Conservation (phyloP, 2,113 vertebrate species). For the Rhea pennata region DNA sequence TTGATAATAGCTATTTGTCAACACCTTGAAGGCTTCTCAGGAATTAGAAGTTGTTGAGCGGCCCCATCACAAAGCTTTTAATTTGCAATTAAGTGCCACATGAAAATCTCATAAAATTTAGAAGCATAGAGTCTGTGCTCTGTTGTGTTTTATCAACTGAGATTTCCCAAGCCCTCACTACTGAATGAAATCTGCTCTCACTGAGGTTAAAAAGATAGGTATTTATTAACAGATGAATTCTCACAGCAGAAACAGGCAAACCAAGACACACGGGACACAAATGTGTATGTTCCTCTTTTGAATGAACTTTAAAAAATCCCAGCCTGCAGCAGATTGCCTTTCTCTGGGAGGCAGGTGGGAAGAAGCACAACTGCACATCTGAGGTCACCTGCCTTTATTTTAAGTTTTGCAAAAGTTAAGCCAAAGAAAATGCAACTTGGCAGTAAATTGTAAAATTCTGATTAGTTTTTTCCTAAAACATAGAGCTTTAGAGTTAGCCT, state of each 20-base stretch:
- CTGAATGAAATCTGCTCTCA: background rate
- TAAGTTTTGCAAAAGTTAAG: background rate
- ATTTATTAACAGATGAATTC: background rate
- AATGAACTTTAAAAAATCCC: background rate
- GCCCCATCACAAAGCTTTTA: background rate
- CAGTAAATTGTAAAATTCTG: background rate
- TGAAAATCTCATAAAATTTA: background rate
- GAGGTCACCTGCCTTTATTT: background rate
- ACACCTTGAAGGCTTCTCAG: background rate
- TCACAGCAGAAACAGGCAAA: background rate
- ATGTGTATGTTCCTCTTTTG: rapidly evolving
- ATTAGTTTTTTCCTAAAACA: too few species aligned
- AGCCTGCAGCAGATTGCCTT: background rate
- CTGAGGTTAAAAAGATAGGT: background rate
- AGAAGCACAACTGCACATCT: too few species aligned
- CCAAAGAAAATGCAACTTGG: background rate
- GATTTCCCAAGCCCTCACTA: background rate
- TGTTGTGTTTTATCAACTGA: background rate
- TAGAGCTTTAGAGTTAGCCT: background rate
- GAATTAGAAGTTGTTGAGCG: background rate
- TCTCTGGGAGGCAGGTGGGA: background rate
- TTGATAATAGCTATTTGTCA: background rate
- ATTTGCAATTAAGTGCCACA: background rate
- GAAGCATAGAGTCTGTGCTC: background rate
- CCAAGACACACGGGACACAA: background rate